These are phyloP conservation scores for Zaprionus vittiger DNA, from an alignment of 1,140 invertebrate genomes.

Conservation along the genomic window DNA sequence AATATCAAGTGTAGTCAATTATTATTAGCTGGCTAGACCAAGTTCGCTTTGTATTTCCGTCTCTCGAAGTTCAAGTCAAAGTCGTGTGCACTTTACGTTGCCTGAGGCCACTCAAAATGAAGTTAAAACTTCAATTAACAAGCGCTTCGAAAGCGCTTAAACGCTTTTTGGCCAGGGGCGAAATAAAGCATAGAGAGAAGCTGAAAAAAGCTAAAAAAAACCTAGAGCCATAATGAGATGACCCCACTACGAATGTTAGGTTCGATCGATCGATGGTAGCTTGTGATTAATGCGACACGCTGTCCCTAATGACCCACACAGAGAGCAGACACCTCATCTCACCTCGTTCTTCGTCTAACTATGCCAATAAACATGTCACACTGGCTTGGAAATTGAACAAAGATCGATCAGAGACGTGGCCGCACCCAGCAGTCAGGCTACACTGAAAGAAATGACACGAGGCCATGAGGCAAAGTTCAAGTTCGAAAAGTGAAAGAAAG, in stretches of 20 bases:
- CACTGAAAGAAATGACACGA: slow-evolving; percentile 37
- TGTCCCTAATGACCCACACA: slow-evolving; percentile 38
- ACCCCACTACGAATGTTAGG: slow-evolving; percentile 14
- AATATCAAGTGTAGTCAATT: slow-evolving; percentile 14
- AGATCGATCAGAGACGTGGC: slow-evolving; percentile 59
- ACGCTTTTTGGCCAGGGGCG: slow-evolving; percentile 22
- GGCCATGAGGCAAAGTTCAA: not conserved
- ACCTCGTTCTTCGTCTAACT: slow-evolving; percentile 28
- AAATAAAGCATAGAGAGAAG: not conserved
- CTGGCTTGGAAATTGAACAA: slow-evolving; percentile 48
- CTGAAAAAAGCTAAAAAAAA: not conserved
- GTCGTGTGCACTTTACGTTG: slow-evolving; percentile 32
- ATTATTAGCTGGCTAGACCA: slow-evolving; percentile 27
- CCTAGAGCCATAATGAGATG: slow-evolving; percentile 30
- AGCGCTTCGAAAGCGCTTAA: slow-evolving; percentile 33
- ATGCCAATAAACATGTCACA: slow-evolving; percentile 52
- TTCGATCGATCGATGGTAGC: slow-evolving; percentile 25
- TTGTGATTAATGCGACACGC: slow-evolving; percentile 47
- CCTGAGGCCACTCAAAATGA: slow-evolving; percentile 28
- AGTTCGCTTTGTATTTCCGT: slow-evolving; percentile 13
- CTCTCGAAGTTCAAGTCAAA: slow-evolving; percentile 36
- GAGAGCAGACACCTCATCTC: slow-evolving; percentile 1
- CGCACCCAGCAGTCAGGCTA: slow-evolving; percentile 37
- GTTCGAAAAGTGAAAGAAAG: slow-evolving; percentile 4
- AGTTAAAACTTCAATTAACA: slow-evolving; percentile 49